A percentile compares a stretch with the other conserved stretches of the same genome.
Evolutionary conservation across 2,888 invertebrate genomes (phyloP).

Genomic region (Troglohyphantes excavatus): DNA sequence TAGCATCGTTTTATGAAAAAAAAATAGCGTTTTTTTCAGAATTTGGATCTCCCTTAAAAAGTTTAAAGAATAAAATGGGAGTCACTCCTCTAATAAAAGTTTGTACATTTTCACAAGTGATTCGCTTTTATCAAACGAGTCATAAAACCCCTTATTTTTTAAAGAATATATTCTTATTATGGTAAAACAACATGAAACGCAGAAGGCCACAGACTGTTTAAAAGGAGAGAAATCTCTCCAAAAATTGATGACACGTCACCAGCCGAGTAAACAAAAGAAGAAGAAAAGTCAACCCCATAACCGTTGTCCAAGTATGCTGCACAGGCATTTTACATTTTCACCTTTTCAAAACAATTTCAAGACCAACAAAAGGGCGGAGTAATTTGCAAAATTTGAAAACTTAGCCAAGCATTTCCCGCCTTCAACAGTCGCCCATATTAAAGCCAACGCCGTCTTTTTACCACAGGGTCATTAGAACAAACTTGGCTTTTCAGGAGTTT

Average conservation of each 20-base stretch:
- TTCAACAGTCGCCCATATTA: background rate
- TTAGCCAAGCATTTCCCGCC: background rate
- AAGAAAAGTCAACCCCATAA: background rate
- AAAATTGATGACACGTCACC: background rate
- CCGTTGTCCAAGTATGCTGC: background rate
- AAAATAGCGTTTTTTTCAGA: too few relatives aligned
- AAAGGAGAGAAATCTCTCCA: background rate
- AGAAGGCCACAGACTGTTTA: background rate
- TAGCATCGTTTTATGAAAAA: too few relatives aligned
- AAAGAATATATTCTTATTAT: too few relatives aligned
- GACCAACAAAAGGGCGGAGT: background rate
- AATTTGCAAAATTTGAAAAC: slow-evolving; percentile 17
- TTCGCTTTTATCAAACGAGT: too few relatives aligned
- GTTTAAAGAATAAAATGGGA: too few relatives aligned
- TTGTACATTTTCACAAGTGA: too few relatives aligned
- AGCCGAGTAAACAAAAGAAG: background rate
- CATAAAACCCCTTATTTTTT: too few relatives aligned
- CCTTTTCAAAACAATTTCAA: background rate
- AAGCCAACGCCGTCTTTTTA: slow-evolving; percentile 5
- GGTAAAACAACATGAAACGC: too few relatives aligned
- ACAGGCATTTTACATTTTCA: background rate
- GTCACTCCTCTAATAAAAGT: too few relatives aligned
- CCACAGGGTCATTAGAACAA: slow-evolving; percentile 25
- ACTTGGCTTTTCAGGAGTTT: slow-evolving; percentile 16
- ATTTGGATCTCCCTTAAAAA: too few relatives aligned